phyloP scores from a whole-genome alignment of 2,797 vertebrate species.

The Mus minutoides region DNA sequence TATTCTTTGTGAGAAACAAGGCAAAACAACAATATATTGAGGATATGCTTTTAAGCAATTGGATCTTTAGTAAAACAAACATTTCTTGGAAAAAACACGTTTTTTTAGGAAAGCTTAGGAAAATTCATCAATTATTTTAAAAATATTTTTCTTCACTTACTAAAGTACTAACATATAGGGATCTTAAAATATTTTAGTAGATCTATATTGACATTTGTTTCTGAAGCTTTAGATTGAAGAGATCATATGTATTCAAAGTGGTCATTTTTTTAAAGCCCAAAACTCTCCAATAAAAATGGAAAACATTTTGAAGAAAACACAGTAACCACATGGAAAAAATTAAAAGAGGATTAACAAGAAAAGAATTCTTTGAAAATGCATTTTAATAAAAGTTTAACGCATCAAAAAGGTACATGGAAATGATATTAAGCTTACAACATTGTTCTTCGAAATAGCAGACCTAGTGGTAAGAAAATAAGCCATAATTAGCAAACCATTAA shows the following conservation, averaged over 20 bases:
- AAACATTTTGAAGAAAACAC: not conserved
- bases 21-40: not conserved
- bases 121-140: not conserved
- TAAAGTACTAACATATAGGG: not conserved
- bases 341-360: not conserved
- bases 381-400: not conserved
- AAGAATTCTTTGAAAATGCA: not conserved
- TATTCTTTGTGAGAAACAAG: not conserved
- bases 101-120: not conserved
- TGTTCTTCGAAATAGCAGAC: not conserved
- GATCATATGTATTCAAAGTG: not conserved
- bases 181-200: not conserved
- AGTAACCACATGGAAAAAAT: not conserved
- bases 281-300: not conserved
- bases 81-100: slow-evolving; percentile 1
- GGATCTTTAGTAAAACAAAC: not conserved
- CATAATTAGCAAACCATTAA: not conserved
- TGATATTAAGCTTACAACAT: not conserved
- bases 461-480: not conserved
- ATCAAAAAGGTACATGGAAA: not conserved
- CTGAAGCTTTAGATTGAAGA: slow-evolving; percentile 40
- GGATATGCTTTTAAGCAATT: not conserved
- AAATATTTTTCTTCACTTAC: not conserved
- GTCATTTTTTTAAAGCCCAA: not conserved
- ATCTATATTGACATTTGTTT: not conserved